Base-by-base conservation (phyloP, 1,140 invertebrate species). In the Nephila pilipes region DNA sequence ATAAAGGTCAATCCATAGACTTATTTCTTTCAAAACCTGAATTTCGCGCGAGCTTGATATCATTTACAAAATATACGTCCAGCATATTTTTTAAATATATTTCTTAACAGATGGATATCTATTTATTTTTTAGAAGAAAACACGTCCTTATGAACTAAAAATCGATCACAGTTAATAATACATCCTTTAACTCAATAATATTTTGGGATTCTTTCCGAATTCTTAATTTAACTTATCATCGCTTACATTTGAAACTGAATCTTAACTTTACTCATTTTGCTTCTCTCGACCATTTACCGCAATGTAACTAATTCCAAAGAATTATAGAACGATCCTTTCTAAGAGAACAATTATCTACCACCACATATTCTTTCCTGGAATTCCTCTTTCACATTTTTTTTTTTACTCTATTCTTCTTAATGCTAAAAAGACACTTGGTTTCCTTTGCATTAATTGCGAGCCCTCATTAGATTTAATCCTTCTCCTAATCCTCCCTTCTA, bases 391-490 rank as follows among this genome's bases (percentile, higher is more conserved):
- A 12, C 32, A 14, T 29, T 25, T 29, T 75, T 83, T 83, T 83
- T 81, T 55, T 14, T 12, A 14, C 8, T 29, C 16, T 25, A 29
- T 16, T 46, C 38, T 46, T 46, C 69, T 83, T 57, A 83, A 83
- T 83, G 25, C 81, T 46, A 83, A 83, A 83, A 83, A 83, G 46
- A 83, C 38, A 83, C 81, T 57, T 29, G 81, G 69, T 75, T 75
- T 29, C 69, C 12, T 83, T 83, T 83, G 38, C 81, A 83, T 83
- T 83, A 83, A 83, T 75, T 83, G 81, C 54, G 46, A 83, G 54
- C 46, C 81, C 81, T 83, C 81, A 83, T 83, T 83, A 83, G 81
- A 55, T 57, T 83, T 83, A 83, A 83, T 83, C 81, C 81, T 54
- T 83, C 22, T 10, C 69, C 69, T 75, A 57, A 83, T 57, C 81